Evolutionary conservation across 1,140 invertebrate species (phyloP).

Genomic region (Goniozus legneri): DNA sequence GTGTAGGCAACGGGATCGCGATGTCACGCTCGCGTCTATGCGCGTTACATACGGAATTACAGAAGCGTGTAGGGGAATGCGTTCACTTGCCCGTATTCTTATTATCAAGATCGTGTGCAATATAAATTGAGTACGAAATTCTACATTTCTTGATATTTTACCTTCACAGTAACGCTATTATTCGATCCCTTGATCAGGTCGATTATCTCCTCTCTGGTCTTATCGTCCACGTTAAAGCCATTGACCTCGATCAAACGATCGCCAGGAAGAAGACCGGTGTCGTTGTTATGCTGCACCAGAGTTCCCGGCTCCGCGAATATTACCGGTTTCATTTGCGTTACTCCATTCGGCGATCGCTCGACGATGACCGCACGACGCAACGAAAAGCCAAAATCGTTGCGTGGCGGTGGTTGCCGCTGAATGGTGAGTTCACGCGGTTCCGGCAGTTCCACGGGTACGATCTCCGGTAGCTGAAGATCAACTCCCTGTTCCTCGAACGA

Average conservation of each 20-base stretch:
- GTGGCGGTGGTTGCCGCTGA: constrained; percentile 74
- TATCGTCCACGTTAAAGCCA: constrained; percentile 77
- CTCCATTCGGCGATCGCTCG: constrained; percentile 57
- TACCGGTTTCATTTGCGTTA: constrained; percentile 68
- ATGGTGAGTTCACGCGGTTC: constrained; percentile 74
- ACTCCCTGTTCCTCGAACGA: constrained; percentile 67
- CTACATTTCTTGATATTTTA: no score
- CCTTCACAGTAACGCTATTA: constrained; percentile 80
- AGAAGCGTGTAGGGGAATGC: no score
- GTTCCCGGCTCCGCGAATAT: constrained; percentile 90
- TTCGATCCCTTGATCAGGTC: constrained; percentile 86
- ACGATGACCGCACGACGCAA: constrained; percentile 81
- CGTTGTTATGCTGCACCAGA: constrained; percentile 69
- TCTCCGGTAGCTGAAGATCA: constrained; percentile 73
- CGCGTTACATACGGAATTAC: no score
- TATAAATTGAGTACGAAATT: no score
- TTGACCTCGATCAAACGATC: constrained; percentile 92
- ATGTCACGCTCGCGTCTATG: no score
- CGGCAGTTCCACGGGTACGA: constrained; percentile 71
- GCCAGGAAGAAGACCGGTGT: constrained; percentile 86
- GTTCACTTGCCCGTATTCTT: no score
- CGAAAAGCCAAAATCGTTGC: constrained; percentile 93
- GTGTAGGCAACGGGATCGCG: no score
- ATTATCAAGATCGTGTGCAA: no score
- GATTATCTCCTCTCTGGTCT: constrained; percentile 87